phyloP scores from a whole-genome alignment of 2,888 invertebrate genomes.

The Eumacrocentrus americanus region DNA sequence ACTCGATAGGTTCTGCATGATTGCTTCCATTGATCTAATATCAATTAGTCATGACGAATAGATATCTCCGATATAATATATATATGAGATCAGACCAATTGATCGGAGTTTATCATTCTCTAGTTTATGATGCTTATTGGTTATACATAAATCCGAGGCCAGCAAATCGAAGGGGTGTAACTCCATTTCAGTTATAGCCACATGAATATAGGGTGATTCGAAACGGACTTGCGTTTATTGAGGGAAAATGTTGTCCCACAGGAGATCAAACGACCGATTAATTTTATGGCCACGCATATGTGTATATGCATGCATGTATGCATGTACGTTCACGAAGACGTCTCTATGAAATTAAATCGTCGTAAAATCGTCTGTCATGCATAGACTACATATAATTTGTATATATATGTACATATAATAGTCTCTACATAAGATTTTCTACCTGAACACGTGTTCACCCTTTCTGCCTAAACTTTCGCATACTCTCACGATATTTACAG shows the following conservation, averaged over 20 bases:
- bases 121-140: constrained; percentile 9
- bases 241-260: constrained; percentile 26
- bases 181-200: constrained; percentile 4
- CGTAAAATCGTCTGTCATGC: no score
- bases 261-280: constrained; percentile 48
- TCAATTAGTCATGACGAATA: constrained; percentile 2
- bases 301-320: not conserved
- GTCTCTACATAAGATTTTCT: no score
- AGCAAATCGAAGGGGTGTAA: constrained; percentile 3
- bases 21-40: not conserved
- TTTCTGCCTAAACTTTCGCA: no score
- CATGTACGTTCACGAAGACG: not conserved
- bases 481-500: no score
- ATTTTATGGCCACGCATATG: constrained; percentile 32
- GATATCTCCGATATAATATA: not conserved
- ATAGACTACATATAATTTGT: no score
- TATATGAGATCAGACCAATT: constrained; percentile 13
- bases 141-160: not conserved
- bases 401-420: no score
- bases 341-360: constrained; percentile 17
- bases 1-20: constrained; percentile 16
- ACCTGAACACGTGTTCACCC: no score
- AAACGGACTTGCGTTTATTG: constrained; percentile 25
- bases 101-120: constrained; percentile 22
- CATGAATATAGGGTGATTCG: constrained; percentile 28